phyloP scores from a whole-genome alignment of 2,113 vertebrate genomes.

The Syrrhaptes paradoxus region DNA sequence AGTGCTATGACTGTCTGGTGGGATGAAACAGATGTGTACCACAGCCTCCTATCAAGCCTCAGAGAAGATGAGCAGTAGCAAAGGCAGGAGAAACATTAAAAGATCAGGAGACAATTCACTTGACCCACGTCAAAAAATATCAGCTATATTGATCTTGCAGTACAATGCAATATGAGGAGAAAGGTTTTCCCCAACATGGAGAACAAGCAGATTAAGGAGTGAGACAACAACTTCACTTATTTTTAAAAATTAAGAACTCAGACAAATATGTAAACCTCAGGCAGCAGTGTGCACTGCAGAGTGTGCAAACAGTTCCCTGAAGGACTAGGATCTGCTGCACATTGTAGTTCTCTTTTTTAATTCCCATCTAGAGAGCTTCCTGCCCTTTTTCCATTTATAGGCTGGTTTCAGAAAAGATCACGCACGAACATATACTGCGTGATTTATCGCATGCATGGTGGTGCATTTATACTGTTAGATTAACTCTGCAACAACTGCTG shows the following conservation, averaged over 20 bases:
- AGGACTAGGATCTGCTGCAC: not conserved
- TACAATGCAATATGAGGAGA: not conserved
- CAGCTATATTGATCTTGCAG: not conserved
- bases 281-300: not conserved
- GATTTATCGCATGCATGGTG: not conserved
- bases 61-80: not conserved
- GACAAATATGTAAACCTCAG: not conserved
- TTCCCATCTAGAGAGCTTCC: not conserved
- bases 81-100: not conserved
- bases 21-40: not conserved
- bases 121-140: not conserved
- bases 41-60: not conserved
- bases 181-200: not conserved
- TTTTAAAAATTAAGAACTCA: not conserved
- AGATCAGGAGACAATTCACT: not conserved
- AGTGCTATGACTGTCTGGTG: not conserved
- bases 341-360: not conserved
- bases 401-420: not conserved
- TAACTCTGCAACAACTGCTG: not conserved
- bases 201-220: not conserved
- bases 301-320: not conserved
- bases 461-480: not conserved
- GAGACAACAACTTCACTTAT: not conserved
- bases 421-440: rapidly evolving
- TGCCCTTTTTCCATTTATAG: not conserved